Conservation (phyloP, 2,113 vertebrate genomes). For the Smithornis capensis region DNA sequence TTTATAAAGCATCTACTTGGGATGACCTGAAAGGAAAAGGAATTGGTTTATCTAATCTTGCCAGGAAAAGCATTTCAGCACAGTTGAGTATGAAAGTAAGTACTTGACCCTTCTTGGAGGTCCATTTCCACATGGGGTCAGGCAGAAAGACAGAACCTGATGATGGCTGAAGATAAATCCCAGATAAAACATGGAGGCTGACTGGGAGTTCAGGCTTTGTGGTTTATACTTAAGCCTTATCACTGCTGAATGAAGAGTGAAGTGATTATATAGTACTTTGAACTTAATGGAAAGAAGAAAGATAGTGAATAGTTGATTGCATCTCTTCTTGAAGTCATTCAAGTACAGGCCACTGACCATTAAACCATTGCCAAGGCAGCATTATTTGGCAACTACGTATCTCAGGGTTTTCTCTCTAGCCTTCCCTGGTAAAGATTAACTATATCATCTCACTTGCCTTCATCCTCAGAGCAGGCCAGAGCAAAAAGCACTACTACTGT, state of each 20-base stretch:
- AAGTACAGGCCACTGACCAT: not conserved
- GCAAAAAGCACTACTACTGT: not conserved
- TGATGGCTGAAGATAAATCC: conserved; percentile 44
- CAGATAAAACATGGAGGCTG: not conserved
- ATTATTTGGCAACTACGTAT: not conserved
- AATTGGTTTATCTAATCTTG: conserved; percentile 63
- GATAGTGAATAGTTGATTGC: conserved; percentile 6
- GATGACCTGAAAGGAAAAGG: conserved; percentile 42
- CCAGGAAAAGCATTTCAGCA: conserved; percentile 51
- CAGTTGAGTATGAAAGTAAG: conserved; percentile 6
- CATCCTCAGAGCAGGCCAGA: not conserved
- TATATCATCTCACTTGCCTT: not conserved
- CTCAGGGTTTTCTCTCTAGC: not conserved
- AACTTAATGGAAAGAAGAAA: conserved; percentile 44
- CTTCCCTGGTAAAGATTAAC: not conserved
- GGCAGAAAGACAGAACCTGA: conserved; percentile 30
- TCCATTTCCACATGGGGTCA: not conserved
- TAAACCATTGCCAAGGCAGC: conserved; percentile 3
- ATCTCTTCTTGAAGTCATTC: conserved; percentile 31
- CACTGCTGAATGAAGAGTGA: conserved; percentile 8
- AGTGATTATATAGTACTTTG: conserved; percentile 56
- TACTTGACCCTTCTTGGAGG: conserved; percentile 17
- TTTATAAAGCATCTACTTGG: conserved; percentile 31
- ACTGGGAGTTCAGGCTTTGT: not conserved
- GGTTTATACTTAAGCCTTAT: conserved; percentile 31